Evolutionary conservation across 2,888 invertebrate species (phyloP), one percentile per base, ranked within the genome.

Genomic region (Lypha dubia): DNA sequence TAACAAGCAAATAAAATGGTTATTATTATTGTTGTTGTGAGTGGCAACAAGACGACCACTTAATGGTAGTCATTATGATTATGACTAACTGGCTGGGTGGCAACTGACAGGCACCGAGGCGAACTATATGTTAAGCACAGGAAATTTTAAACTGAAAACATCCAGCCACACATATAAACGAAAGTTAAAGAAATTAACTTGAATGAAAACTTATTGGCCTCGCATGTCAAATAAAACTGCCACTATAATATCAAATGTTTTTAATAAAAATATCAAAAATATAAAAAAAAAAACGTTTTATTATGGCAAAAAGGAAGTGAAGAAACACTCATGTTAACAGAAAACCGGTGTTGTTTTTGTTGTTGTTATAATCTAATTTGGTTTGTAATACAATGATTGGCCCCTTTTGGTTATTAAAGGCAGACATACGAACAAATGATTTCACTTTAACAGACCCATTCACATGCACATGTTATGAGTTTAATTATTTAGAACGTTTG

Each of bases 151-250:
- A 38, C 38, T 11, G 38, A 38, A 38, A 13, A 28, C 5, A 28
- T 4, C 3, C 28, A 28, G 28, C 28, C 38, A 8, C 38, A 6
- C 11, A 8, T n/a, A n/a, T n/a, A n/a, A n/a, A n/a, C 44, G 17
- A 5, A 17, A 28, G n/a, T 0, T 46, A 35, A 46, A 4, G n/a
- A 15, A 65, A 38, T 58, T 65, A 38, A 15, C 20, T 67, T 44
- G 24, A 49, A 79, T 32, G 65, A 22, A 60, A 71, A 70, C 44
- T 75, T 75, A 71, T 58, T 65, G 75, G 56, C 15, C 83, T 79
- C 83, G 51, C 75, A 75, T 79, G 83, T 49, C 74, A 70, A 44
- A 83, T 83, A 79, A 79, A 83, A 76, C 74, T n/a, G n/a, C 0
- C 67, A 58, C 46, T 74, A 70, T 71, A 68, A 76, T 79, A 76